phyloP scores from a whole-genome alignment of 2,888 invertebrate genomes.

The Anaspis maculata region DNA sequence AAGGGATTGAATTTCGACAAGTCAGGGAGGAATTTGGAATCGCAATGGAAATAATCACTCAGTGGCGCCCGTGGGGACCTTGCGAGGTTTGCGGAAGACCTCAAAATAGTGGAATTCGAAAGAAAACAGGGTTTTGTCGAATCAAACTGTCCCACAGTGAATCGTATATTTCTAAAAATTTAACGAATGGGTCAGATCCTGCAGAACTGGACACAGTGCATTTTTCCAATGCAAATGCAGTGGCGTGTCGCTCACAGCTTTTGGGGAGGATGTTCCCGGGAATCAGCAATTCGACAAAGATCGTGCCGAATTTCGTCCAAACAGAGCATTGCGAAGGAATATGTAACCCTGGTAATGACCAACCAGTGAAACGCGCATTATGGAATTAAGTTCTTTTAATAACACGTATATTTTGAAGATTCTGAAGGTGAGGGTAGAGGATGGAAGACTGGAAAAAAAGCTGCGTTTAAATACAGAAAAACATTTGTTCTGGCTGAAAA shows the following conservation, averaged over 20 bases:
- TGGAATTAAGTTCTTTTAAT: slow-evolving; percentile 2
- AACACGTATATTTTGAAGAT: slow-evolving; percentile 22
- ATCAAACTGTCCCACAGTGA: slow-evolving; percentile 34
- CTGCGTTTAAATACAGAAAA: slow-evolving; percentile 44
- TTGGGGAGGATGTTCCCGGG: slow-evolving; percentile 41
- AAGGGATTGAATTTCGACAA: slow-evolving; percentile 37
- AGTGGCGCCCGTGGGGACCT: slow-evolving; percentile 48
- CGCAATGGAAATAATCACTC: slow-evolving; percentile 42
- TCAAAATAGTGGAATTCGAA: slow-evolving; percentile 37
- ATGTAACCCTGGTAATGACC: slow-evolving; percentile 34
- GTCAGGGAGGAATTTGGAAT: slow-evolving; percentile 40
- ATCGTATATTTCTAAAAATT: neutral
- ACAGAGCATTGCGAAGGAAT: slow-evolving; percentile 37
- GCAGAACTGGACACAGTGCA: slow-evolving; percentile 16
- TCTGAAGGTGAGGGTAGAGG: slow-evolving; percentile 36
- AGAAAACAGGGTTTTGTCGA: slow-evolving; percentile 45
- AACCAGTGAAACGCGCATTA: neutral
- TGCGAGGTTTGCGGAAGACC: slow-evolving; percentile 45
- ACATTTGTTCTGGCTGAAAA: slow-evolving; percentile 46
- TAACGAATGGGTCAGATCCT: neutral
- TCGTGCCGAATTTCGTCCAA: slow-evolving; percentile 46
- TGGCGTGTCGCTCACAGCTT: slow-evolving; percentile 43
- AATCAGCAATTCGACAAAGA: slow-evolving; percentile 42
- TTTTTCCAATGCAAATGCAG: slow-evolving; percentile 28
- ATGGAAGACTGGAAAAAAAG: slow-evolving; percentile 40